Evolutionary conservation across 2,888 invertebrate species (phyloP), one percentile per base, ranked within the genome.

Genomic region (Lithophane socia): DNA sequence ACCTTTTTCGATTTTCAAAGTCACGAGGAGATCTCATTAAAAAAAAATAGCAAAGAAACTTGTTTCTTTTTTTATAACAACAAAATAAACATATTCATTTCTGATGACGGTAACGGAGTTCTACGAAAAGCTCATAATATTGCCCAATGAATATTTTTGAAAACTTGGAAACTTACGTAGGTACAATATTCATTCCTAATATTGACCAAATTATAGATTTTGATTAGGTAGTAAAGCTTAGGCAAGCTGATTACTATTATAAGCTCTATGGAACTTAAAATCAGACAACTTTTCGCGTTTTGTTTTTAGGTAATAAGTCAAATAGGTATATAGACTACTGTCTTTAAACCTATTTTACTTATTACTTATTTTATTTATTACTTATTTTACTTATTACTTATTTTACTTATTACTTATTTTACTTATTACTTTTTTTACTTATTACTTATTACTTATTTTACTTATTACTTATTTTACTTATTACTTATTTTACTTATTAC

Each of bases 1-100:
- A 58, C 13, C 49, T 37, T 42, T 66, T 79, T 42, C 21, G 13
- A n/a, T 63, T 49, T 77, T 64, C 29, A 10, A 77, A 78, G 54
- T 56, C 49, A 70, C 12, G 63, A n/a, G 29, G 13, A 78, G 13
- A 63, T 49, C 13, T 37, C 16, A n/a, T 47, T 54, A 37, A 37
- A 37, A 37, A 37, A 37, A 37, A 60, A 61, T 47, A 61, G 37
- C 1, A 42, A 18, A 16, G 13, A 74, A 44, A 52, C 29, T 37
- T 42, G 21, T 49, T 63, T 47, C 2, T 73, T 49, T 72, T 54
- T 37, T 24, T 3, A 13, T 4, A 37, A 37, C 8, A 44, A 69
- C 29, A 13, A 65, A 16, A 63, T 70, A 16, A 63, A 64, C 7
- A 58, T 24, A 44, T 44, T 56, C 1, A 69, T 44, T 44, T 70